Conservation (phyloP, 2,888 invertebrate species). For the Dynastes grantii region DNA sequence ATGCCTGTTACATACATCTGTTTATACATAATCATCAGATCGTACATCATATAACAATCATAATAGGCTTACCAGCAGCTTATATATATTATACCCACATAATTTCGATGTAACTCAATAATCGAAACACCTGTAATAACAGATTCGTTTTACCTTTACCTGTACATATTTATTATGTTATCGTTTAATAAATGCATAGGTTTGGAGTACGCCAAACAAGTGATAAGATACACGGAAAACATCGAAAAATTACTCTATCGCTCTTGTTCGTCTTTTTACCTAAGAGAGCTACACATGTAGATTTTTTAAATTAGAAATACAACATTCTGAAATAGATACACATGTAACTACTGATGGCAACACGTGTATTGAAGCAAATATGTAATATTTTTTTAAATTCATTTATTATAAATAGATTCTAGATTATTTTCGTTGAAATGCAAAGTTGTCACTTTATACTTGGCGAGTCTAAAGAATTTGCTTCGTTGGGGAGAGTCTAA, state of each 20-base stretch:
- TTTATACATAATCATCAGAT: slow-evolving; percentile 26
- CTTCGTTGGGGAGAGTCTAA: no score
- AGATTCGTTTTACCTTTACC: slow-evolving; percentile 30
- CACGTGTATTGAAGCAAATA: no score
- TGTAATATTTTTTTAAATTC: no score
- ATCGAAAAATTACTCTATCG: slow-evolving; percentile 23
- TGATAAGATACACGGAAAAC: slow-evolving; percentile 37
- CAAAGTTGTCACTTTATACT: no score
- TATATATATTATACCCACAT: neutral
- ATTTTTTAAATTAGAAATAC: no score
- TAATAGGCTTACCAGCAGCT: neutral
- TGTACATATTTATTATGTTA: slow-evolving; percentile 2
- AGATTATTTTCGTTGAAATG: no score
- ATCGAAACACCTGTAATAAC: slow-evolving; percentile 41
- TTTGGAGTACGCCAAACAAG: slow-evolving; percentile 31
- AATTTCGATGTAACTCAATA: slow-evolving; percentile 34
- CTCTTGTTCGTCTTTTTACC: no score
- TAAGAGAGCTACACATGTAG: no score
- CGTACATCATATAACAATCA: slow-evolving; percentile 1
- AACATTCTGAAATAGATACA: no score
- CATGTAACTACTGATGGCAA: no score
- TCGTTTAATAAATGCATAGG: slow-evolving; percentile 32
- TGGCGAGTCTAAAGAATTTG: no score
- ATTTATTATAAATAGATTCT: no score
- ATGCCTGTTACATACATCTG: slow-evolving; percentile 29